Evolutionary conservation across 2,888 invertebrate species (phyloP), one percentile per base, ranked within the genome.

Genomic region (Laothoe populi): DNA sequence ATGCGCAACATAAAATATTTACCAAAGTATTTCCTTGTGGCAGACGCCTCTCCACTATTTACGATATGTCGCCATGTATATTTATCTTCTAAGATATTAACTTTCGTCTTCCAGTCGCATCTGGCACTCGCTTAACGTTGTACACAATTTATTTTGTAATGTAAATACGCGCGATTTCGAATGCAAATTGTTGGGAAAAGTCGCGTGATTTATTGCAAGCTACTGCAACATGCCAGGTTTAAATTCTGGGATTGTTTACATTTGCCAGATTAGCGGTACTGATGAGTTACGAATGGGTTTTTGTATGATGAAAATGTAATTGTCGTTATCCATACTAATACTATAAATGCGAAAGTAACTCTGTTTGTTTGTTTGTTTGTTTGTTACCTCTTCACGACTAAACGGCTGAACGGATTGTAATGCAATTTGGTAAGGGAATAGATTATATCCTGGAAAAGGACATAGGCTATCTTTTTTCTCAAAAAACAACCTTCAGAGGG

Each of bases 131-230:
- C 53, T 53, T 53, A 35, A 31, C 19, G 53, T 49, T 31, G 26
- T 53, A 53, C 19, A 35, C 16, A 53, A 53, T 53, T 53, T 53
- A 53, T 53, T 53, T 53, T 53, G 35, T 53, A 53, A 53, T 53
- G 53, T 53, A 35, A 53, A 53, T 53, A 53, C 53, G 53, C 35
- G 53, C 31, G 35, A 53, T 53, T 53, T 35, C 31, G 35, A 19
- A 53, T 53, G 35, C 53, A 53, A 53, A 53, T 53, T 53, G 53
- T 53, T 53, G 53, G 53, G 53, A 35, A 53, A 53, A 53, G 53
- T 53, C 53, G 31, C 53, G 53, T 53, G 31, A 53, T 53, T 53
- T 53, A 53, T 53, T 11, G 53, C 11, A 35, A 19, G 35, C 53
- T 23, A 53, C 53, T 35, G 53, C 53, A 44, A 53, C 35, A 53